Evolutionary conservation across 1,140 invertebrate genomes (phyloP), one percentile per base, ranked within the genome.

Genomic region (Tribolium castaneum): DNA sequence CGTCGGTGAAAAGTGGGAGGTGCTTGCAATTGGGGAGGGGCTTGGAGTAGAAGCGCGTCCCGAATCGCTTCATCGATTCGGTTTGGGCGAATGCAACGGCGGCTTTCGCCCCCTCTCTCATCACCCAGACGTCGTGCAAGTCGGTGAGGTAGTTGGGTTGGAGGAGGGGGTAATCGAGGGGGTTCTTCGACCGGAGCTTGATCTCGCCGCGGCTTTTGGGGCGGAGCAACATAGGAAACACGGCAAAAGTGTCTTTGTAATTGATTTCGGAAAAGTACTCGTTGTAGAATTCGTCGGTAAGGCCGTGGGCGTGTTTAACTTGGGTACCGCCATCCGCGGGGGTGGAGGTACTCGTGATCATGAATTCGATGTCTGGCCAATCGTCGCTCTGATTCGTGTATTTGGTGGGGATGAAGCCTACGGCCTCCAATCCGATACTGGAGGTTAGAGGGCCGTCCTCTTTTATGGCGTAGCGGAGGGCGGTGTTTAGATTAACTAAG

Each of bases 341-440:
- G 0, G 93, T 93, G 0, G 93, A 94, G 0, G 93, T 91, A n/a
- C 94, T 93, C 0, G 94, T 93, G 84, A 96, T 87, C 93, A 95
- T 96, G 83, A 97, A 96, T 80, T 96, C 94, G 72, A 97, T 96
- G 82, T 97, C 96, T 0, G 95, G 95, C 94, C 94, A 97, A 83
- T 96, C 95, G 75, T 95, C 93, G 0, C 90, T 90, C 75, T 91
- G 87, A 83, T 96, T 96, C 0, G 93, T 93, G 83, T 96, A 96
- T 85, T 96, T 96, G 0, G 95, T 96, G 0, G 93, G 92, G 50
- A 97, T 94, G 82, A 96, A 97, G 0, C 93, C 94, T 0, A 96
- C 94, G 0, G 94, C 92, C 86, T 96, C 95, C 50, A 97, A 85
- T 0, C 95, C 95, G 2, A 96, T 90, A 78, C 92, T 95, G 0